Evolutionary conservation across 2,888 invertebrate species (phyloP).

Genomic region (Cephus pulcher): DNA sequence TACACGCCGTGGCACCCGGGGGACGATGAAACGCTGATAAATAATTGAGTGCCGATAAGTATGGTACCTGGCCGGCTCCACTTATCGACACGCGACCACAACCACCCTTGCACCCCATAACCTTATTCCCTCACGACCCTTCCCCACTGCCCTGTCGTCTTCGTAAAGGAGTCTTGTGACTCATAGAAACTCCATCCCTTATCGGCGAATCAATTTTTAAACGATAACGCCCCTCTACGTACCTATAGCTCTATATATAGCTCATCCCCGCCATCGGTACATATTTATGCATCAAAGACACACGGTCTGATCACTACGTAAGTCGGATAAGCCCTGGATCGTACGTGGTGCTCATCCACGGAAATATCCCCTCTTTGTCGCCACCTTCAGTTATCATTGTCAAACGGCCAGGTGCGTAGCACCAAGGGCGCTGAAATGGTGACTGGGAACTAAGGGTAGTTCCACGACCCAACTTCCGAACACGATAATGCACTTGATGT

Average conservation of each 20-base stretch:
- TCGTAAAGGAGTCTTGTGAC: conserved; percentile 19
- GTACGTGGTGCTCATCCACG: no score
- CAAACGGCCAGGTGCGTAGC: no score
- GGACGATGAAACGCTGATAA: conserved; percentile 37
- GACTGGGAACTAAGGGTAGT: no score
- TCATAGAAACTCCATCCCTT: conserved; percentile 15
- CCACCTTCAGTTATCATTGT: no score
- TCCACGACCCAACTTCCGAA: conserved; percentile 45
- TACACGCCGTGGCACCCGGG: conserved; percentile 18
- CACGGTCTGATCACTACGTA: no score
- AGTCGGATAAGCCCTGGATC: no score
- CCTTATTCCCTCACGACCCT: not conserved
- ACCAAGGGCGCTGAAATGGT: not conserved
- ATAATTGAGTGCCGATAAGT: conserved; percentile 42
- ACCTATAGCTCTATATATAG: no score
- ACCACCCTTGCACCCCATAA: not conserved
- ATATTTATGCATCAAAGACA: no score
- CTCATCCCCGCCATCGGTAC: no score
- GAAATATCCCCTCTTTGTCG: no score
- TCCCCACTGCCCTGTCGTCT: conserved; percentile 3
- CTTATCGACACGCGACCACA: conserved; percentile 29
- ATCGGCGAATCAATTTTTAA: not conserved
- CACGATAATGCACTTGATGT: conserved; percentile 56
- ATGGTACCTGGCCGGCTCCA: conserved; percentile 25
- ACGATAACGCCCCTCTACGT: not conserved